Evolutionary conservation across 2,888 invertebrate species (phyloP).

Genomic region (Papilio elwesi): DNA sequence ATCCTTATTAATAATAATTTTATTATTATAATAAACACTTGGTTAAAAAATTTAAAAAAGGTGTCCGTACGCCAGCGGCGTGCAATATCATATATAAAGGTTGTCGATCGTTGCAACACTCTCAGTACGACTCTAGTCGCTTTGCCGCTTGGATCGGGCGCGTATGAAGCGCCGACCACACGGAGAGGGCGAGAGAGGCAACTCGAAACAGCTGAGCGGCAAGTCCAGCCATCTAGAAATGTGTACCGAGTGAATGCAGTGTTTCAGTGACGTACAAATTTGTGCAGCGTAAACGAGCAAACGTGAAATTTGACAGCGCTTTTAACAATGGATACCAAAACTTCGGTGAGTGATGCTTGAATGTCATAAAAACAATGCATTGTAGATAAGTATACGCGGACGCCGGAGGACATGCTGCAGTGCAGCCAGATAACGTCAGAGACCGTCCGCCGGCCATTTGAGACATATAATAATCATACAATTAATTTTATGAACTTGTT

Average conservation of each 20-base stretch:
- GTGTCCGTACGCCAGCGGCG: slow-evolving; percentile 44
- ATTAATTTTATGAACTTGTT: neutral
- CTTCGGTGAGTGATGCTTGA: slow-evolving; percentile 67
- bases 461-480: neutral
- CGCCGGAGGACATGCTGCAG: slow-evolving; percentile 7
- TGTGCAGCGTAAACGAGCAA: slow-evolving; percentile 59
- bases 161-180: slow-evolving; percentile 75
- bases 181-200: slow-evolving; percentile 84
- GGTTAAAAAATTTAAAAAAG: slow-evolving; percentile 26
- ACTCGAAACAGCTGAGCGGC: slow-evolving; percentile 64
- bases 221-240: slow-evolving; percentile 65
- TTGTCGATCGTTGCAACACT: slow-evolving; percentile 79
- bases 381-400: slow-evolving; percentile 22
- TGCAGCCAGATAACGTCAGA: slow-evolving; percentile 13
- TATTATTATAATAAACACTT: slow-evolving; percentile 24
- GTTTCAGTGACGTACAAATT: slow-evolving; percentile 77
- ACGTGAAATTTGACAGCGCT: slow-evolving; percentile 23
- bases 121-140: slow-evolving; percentile 85
- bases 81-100: slow-evolving; percentile 81
- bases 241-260: slow-evolving; percentile 81
- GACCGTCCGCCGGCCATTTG: neutral
- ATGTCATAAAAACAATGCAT: slow-evolving; percentile 38
- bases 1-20: slow-evolving; percentile 22
- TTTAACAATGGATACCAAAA: slow-evolving; percentile 76
- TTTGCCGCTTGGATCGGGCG: slow-evolving; percentile 83